Evolutionary conservation across 1,140 invertebrate species (phyloP), one percentile per base, ranked within the genome.

Genomic region (Wiebesia pumilae): DNA sequence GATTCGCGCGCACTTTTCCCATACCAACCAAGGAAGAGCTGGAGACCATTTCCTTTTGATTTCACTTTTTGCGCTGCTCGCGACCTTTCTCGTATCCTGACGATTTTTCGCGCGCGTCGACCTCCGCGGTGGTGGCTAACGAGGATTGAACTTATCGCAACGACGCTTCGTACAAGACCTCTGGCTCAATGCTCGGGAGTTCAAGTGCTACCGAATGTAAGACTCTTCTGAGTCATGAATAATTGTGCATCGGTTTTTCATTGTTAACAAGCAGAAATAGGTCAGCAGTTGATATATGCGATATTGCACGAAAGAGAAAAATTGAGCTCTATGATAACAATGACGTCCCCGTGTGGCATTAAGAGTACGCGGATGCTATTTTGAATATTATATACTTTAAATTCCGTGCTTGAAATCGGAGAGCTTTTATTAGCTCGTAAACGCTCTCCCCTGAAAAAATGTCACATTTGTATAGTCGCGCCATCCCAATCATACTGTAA

Each of bases 1-100:
- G 62, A 84, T 84, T 84, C 77, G 43, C 77, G 69, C 73, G 86
- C 81, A 21, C 3, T n/a, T 30, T 16, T 30, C 33, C 73, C 85
- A 43, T 33, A n/a, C 3, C 62, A 10, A 1, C 80, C n/a, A n/a
- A n/a, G n/a, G n/a, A n/a, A n/a, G n/a, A n/a, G n/a, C n/a, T n/a
- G n/a, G n/a, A n/a, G 14, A 38, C 62, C 21, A 67, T 81, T 81
- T 81, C 24, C 58, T 14, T 81, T 67, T 30, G 79, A 27, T 81
- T 81, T 67, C 54, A 81, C 79, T 82, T 71, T 82, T 69, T 65
- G 58, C 79, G 51, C 16, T 51, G 27, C 38, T 33, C 24, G 21
- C 81, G 51, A 4, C 67, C 21, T 78, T 75, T 43, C 71, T 12
- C 19, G 19, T 16, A 19, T 2, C 12, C 51, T 12, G 51, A 47